Conservation (phyloP, 2,797 vertebrate genomes). For the Ctenosaura bakeri region DNA sequence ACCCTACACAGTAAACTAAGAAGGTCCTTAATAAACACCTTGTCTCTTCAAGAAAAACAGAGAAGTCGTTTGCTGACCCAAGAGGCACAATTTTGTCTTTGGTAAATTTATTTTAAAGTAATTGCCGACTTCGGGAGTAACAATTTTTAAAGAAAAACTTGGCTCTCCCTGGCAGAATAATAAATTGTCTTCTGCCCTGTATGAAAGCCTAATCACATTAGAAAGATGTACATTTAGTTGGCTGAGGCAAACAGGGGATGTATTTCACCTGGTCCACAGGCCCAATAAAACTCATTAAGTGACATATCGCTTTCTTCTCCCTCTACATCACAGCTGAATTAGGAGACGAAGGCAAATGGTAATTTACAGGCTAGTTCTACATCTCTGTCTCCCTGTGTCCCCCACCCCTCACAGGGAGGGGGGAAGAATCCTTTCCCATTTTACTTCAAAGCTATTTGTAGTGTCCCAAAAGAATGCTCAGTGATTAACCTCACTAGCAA, state of each 20-base stretch:
- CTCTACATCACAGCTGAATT: constrained; percentile 65
- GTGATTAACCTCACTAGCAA: constrained; percentile 20
- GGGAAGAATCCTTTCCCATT: neutral
- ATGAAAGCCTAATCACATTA: constrained; percentile 89
- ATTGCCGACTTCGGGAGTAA: constrained; percentile 92
- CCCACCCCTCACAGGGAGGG: neutral
- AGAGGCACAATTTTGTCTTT: constrained; percentile 95
- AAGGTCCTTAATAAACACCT: constrained; percentile 99
- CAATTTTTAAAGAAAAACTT: constrained; percentile 91
- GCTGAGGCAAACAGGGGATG: constrained; percentile 65
- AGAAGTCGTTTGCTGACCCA: constrained; percentile 98
- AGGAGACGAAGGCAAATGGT: constrained; percentile 56
- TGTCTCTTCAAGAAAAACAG: constrained; percentile 99
- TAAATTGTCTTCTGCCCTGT: constrained; percentile 88
- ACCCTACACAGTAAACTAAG: constrained; percentile 95
- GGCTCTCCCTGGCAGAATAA: constrained; percentile 85
- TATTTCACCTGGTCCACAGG: constrained; percentile 69
- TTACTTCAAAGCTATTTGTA: constrained; percentile 45
- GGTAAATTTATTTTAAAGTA: constrained; percentile 99
- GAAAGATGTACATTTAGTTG: constrained; percentile 87
- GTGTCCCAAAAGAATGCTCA: constrained; percentile 29
- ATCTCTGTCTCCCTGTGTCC: constrained; percentile 32
- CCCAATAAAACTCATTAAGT: constrained; percentile 55
- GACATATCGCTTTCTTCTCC: constrained; percentile 62
- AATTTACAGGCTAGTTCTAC: constrained; percentile 11